Conservation (phyloP, 2,888 invertebrate species). For the Seira sanloemensis region DNA sequence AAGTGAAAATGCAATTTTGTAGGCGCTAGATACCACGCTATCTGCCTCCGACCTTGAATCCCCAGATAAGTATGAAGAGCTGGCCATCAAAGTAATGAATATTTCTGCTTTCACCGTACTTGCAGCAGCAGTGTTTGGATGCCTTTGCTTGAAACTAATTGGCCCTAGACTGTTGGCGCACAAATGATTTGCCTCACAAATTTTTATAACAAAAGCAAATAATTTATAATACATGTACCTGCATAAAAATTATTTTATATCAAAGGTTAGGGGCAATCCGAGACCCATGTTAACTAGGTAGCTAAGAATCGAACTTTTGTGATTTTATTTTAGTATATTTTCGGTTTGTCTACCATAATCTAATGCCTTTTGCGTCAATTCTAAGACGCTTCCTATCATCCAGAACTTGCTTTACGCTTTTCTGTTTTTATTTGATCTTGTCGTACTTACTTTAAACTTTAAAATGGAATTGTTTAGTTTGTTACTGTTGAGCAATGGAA, state of each 20-base stretch:
- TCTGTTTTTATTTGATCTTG: too few relatives aligned
- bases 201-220: not conserved
- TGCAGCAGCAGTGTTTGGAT: slow-evolving; percentile 56
- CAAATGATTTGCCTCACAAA: not conserved
- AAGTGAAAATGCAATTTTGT: not conserved
- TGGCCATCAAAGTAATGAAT: slow-evolving; percentile 65
- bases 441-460: not conserved
- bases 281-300: too few relatives aligned
- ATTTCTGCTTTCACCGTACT: slow-evolving; percentile 58
- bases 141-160: slow-evolving; percentile 47
- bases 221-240: too few relatives aligned
- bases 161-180: slow-evolving; percentile 42
- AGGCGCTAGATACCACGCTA: slow-evolving; percentile 61
- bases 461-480: not conserved
- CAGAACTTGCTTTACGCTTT: too few relatives aligned
- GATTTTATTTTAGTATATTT: too few relatives aligned
- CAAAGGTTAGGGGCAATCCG: too few relatives aligned
- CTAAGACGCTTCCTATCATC: too few relatives aligned
- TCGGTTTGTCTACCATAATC: too few relatives aligned
- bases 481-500: not conserved
- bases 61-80: slow-evolving; percentile 20
- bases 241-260: too few relatives aligned
- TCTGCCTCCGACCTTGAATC: not conserved
- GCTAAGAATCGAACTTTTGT: too few relatives aligned
- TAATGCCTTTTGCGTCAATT: too few relatives aligned